Conservation (phyloP, 2,888 invertebrate species). For the Eucera pruinosa region DNA sequence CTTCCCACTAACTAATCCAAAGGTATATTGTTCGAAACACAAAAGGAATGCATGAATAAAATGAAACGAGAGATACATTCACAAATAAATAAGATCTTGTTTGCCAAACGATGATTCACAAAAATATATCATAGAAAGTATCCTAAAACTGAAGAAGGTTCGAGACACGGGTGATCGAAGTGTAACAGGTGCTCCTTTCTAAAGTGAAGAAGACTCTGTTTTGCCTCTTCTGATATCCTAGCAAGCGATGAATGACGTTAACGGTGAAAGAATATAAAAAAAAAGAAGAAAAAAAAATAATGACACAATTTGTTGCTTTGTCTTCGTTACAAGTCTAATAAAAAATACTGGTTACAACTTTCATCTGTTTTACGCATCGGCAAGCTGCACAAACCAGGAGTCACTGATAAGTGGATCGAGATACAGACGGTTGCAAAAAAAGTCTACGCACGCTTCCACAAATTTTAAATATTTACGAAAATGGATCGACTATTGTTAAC, state of each 20-base stretch:
- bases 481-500: too few species aligned
- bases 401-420: slow-evolving; percentile 58
- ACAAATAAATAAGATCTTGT: slow-evolving; percentile 40
- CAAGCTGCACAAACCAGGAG: slow-evolving; percentile 61
- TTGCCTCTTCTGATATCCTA: slow-evolving; percentile 11
- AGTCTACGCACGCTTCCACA: too few species aligned
- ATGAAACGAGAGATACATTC: slow-evolving; percentile 47
- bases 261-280: too few species aligned
- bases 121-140: slow-evolving; percentile 28
- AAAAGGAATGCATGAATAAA: slow-evolving; percentile 64
- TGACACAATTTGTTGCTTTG: slow-evolving; percentile 39
- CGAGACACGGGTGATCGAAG: slow-evolving; percentile 46
- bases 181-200: slow-evolving; percentile 48
- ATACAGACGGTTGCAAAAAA: too few species aligned
- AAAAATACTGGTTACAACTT: slow-evolving; percentile 72
- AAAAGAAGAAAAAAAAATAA: slow-evolving; percentile 48
- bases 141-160: slow-evolving; percentile 18
- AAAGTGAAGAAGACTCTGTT: background rate
- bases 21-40: slow-evolving; percentile 45
- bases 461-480: too few species aligned
- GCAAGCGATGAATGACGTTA: slow-evolving; percentile 28
- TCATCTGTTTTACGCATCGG: slow-evolving; percentile 63
- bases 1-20: slow-evolving; percentile 35
- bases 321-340: slow-evolving; percentile 60
- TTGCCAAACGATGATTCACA: slow-evolving; percentile 29